Evolutionary conservation across 2,113 vertebrate species (phyloP).

Genomic region (Coptodon rendalli): DNA sequence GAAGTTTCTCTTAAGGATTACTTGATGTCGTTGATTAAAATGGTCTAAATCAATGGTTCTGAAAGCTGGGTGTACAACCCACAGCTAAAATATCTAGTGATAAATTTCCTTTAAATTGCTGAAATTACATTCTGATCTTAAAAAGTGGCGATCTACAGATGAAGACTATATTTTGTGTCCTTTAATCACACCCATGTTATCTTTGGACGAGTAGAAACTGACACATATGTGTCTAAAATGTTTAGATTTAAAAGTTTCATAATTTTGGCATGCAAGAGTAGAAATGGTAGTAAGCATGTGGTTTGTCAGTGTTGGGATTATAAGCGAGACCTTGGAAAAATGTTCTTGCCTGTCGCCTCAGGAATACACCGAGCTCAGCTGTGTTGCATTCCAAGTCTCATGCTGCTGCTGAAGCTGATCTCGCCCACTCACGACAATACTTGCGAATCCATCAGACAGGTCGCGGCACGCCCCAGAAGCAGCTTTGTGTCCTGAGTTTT

Average conservation of each 20-base stretch:
- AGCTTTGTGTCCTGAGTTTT: not conserved
- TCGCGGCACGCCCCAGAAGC: not conserved
- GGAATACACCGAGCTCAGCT: not conserved
- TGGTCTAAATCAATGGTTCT: not conserved
- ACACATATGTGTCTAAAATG: not conserved
- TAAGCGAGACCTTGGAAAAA: not conserved
- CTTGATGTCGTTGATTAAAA: not conserved
- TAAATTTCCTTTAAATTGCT: not conserved
- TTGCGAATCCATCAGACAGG: not conserved
- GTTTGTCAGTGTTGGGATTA: not conserved
- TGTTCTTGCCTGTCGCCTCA: not conserved
- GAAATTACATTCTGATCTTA: not conserved
- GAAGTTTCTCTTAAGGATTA: not conserved
- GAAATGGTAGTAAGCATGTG: not conserved
- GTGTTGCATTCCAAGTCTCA: not conserved
- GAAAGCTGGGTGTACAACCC: not conserved
- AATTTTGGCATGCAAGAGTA: not conserved
- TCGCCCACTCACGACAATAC: not conserved
- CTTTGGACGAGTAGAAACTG: not conserved
- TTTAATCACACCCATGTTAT: not conserved
- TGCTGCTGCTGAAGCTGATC: not conserved
- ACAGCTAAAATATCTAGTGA: not conserved
- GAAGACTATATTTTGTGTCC: not conserved
- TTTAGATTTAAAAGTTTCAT: rapidly evolving
- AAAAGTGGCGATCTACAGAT: not conserved